Evolutionary conservation across 2,888 invertebrate genomes (phyloP), one percentile per base, ranked within the genome.

Genomic region (Rhingia rostrata): DNA sequence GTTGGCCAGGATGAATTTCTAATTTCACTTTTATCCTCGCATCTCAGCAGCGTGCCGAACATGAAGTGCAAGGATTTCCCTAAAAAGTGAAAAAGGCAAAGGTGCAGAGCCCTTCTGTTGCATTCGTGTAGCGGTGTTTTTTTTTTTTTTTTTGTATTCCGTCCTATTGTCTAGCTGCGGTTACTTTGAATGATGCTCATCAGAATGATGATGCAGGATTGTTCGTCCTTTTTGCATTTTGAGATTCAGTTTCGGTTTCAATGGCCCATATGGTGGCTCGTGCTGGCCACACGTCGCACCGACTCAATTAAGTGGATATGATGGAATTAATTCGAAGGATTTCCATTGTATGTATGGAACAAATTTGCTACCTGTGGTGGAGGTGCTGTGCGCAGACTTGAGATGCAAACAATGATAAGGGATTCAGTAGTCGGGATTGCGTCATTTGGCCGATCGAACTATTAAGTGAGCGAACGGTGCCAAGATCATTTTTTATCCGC

Each of bases 41-140:
- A 64, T 53, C 56, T 51, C 43, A 35, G 53, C 70, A 10, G n/a
- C 9, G 41, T 4, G 54, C 60, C 22, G 22, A 61, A 30, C 64
- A 51, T 30, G 56, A 41, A 39, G 12, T 53, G 41, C 66, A 69
- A 64, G 56, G 64, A 84, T 70, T 80, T 79, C 58, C 53, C 43
- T 75, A 64, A 70, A 84, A 84, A 84, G 80, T 64, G 74, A 84
- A 84, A 84, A 84, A 80, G 80, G 80, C 74, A 80, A 84, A 84
- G 73, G 67, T 73, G 73, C 73, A 70, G 84, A 63, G 58, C 72
- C 80, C 80, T 58, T 74, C 79, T 84, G 80, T 80, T 84, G 63
- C 67, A 22, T 22, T 22, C 22, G 2, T 22, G 22, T 1, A 22
- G 22, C 2, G 22, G 22, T 22, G 67, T 67, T 1, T 35, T 6